Conservation (phyloP, 2,888 invertebrate species). For the Pyrrhosoma nymphula region DNA sequence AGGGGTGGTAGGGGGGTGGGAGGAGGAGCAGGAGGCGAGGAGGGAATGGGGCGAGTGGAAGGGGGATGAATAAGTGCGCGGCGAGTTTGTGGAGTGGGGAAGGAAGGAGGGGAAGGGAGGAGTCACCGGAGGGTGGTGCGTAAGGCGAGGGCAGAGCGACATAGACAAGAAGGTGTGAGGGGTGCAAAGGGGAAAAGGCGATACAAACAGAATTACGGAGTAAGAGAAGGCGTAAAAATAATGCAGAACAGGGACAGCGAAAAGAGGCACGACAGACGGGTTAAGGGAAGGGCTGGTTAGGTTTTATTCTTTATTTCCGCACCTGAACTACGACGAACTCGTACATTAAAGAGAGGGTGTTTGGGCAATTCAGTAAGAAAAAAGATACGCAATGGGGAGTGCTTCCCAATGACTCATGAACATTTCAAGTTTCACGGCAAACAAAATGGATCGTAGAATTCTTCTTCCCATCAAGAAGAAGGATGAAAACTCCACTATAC, state of each 20-base stretch:
- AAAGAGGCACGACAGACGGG: not conserved
- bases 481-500: not conserved
- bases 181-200: not conserved
- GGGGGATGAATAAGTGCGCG: not conserved
- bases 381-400: not conserved
- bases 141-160: not conserved
- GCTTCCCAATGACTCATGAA: not conserved
- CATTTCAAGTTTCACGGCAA: not conserved
- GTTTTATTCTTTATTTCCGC: not conserved
- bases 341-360: not conserved
- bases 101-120: not conserved
- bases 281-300: not conserved
- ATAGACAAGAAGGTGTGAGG: not conserved
- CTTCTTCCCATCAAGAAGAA: not conserved
- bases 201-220: conserved; percentile 42
- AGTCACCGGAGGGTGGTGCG: not conserved
- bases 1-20: too few species aligned
- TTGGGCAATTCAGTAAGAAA: not conserved
- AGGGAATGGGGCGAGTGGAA: not conserved
- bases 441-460: not conserved
- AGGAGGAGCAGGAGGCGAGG: not conserved
- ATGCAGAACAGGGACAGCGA: not conserved
- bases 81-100: not conserved
- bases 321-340: not conserved
- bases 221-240: conserved; percentile 25